Conservation (phyloP, 1,140 invertebrate species). For the Sarcophaga peregrina region DNA sequence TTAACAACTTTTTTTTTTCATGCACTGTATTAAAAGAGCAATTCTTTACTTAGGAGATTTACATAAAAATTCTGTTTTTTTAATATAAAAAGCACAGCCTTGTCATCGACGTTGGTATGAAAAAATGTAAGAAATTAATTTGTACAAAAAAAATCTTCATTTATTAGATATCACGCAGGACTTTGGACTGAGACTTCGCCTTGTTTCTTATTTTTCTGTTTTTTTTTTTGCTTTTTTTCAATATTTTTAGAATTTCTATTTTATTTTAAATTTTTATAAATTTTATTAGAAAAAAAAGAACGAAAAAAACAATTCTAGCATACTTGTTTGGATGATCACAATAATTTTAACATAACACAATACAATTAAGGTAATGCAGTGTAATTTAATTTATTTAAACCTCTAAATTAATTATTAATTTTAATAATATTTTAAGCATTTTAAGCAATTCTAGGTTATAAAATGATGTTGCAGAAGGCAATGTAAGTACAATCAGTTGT, state of each 20-base stretch:
- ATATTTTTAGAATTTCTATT: background rate
- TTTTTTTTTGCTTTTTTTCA: background rate
- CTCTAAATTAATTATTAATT: too few relatives aligned
- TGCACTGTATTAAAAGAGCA: too few relatives aligned
- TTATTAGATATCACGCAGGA: slow-evolving; percentile 1
- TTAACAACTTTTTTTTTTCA: too few relatives aligned
- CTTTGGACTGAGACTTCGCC: background rate
- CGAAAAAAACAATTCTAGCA: background rate
- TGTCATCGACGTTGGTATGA: background rate
- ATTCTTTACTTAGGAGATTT: background rate
- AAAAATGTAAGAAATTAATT: background rate
- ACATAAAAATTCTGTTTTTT: background rate
- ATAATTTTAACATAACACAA: too few relatives aligned
- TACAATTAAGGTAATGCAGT: too few relatives aligned
- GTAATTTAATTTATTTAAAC: too few relatives aligned
- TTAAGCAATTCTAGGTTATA: too few relatives aligned
- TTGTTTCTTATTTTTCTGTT: too few relatives aligned
- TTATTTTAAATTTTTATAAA: background rate
- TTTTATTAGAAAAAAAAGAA: too few relatives aligned
- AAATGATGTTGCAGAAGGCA: too few relatives aligned
- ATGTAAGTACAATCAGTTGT: too few relatives aligned
- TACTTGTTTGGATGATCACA: background rate
- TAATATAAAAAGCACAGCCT: background rate
- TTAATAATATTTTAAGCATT: too few relatives aligned
- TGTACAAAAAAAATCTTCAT: background rate